phyloP scores from a whole-genome alignment of 2,797 vertebrate species.

The Halcyon badia region DNA sequence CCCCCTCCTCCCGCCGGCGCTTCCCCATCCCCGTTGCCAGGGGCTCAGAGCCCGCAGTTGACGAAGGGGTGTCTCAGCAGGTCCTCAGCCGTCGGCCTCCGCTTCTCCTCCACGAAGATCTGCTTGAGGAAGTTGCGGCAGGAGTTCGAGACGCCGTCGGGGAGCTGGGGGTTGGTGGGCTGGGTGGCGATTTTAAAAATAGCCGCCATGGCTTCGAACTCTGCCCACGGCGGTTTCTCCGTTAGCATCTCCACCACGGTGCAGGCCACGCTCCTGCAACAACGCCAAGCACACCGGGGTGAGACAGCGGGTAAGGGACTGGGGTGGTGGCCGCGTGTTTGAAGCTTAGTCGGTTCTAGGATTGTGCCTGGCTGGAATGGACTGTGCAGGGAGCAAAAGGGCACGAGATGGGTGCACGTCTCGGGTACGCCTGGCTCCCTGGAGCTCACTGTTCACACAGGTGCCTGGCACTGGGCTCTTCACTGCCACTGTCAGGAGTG shows the following conservation, averaged over 20 bases:
- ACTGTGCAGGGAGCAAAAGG: not conserved
- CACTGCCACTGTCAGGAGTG: not conserved
- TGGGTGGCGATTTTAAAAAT: constrained; percentile 96
- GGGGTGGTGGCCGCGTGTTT: accelerated
- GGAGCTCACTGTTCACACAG: not conserved
- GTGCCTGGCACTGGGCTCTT: not conserved
- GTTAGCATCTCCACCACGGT: constrained; percentile 96
- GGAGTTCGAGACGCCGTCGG: constrained; percentile 85
- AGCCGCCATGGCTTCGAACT: constrained; percentile 94
- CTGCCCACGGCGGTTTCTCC: constrained; percentile 93
- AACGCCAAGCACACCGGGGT: not conserved
- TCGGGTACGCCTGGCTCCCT: accelerated
- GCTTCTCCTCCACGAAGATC: constrained; percentile 94
- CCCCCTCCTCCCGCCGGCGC: not conserved
- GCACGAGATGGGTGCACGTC: accelerated
- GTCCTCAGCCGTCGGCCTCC: constrained; percentile 89
- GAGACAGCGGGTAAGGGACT: not conserved
- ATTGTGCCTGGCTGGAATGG: accelerated
- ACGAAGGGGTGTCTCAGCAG: constrained; percentile 90
- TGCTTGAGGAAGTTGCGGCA: constrained; percentile 90
- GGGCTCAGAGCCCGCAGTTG: constrained; percentile 85
- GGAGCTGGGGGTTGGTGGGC: constrained; percentile 91
- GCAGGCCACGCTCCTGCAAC: constrained; percentile 90
- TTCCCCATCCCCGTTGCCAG: not conserved
- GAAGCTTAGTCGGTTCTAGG: accelerated